Percentiles rank a stretch among this genome's conserved stretches.
These are phyloP conservation scores for Daktulosphaira vitifoliae DNA, from an alignment of 1,140 invertebrate species.

Conservation along the genomic window DNA sequence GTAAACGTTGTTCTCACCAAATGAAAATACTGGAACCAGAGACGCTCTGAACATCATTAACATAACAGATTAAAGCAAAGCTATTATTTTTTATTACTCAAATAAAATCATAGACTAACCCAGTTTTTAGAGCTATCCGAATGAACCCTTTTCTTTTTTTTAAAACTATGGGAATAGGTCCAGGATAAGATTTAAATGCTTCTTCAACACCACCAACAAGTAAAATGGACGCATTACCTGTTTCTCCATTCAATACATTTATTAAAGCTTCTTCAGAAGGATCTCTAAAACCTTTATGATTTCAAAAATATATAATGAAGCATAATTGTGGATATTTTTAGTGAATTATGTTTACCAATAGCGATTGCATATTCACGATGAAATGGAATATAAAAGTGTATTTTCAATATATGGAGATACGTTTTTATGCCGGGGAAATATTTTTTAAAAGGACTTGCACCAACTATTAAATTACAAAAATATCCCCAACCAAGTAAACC, in stretches of 20 bases:
- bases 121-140: constrained; percentile 64
- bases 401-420: too few relatives aligned
- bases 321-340: too few relatives aligned
- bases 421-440: too few relatives aligned
- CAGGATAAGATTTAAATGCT: constrained; percentile 59
- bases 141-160: constrained; percentile 71
- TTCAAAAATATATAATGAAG: too few relatives aligned
- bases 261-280: neutral
- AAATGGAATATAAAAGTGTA: too few relatives aligned
- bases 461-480: constrained; percentile 56
- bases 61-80: too few relatives aligned
- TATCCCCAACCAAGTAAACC: constrained; percentile 70
- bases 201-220: constrained; percentile 77
- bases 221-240: constrained; percentile 55
- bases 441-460: too few relatives aligned
- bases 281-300: neutral
- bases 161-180: constrained; percentile 59
- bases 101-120: constrained; percentile 54
- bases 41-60: constrained; percentile 55
- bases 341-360: too few relatives aligned
- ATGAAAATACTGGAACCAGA: constrained; percentile 79
- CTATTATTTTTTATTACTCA: too few relatives aligned
- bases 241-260: neutral
- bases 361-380: too few relatives aligned
- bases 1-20: constrained; percentile 85